Conservation (phyloP, 37 sponge, comb jelly and placozoan genomes). For the Aplysina aerophoba region DNA sequence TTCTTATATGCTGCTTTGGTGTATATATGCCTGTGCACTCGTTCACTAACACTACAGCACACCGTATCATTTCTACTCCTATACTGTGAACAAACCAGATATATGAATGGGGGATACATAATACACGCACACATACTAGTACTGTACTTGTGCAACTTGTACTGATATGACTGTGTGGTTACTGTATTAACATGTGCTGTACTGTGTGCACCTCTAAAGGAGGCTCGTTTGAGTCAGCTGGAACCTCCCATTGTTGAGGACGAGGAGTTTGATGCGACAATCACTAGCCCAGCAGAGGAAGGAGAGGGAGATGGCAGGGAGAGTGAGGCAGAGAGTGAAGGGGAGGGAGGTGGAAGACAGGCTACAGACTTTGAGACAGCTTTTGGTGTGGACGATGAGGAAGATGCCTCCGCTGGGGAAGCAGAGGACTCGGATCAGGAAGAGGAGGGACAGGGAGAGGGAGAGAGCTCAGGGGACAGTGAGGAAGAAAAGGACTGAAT, state of each 20-base stretch:
- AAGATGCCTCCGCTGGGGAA: conserved; percentile 25
- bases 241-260: conserved; percentile 72
- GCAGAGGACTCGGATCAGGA: conserved; percentile 40
- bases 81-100: too few species aligned
- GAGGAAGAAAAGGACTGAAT: conserved; percentile 44
- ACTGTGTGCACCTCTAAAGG: conserved; percentile 47
- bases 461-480: conserved; percentile 12
- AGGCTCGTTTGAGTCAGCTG: conserved; percentile 65
- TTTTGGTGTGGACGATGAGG: conserved; percentile 64
- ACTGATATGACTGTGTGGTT: background rate
- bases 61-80: too few species aligned
- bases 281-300: conserved; percentile 16
- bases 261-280: conserved; percentile 49
- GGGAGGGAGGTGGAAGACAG: background rate
- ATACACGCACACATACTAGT: too few species aligned
- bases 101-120: too few species aligned
- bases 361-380: conserved; percentile 26
- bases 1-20: too few species aligned
- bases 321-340: background rate
- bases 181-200: background rate
- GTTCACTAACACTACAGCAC: too few species aligned
- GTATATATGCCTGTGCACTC: too few species aligned
- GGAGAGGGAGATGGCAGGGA: conserved; percentile 47
- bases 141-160: too few species aligned
- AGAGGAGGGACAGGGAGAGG: conserved; percentile 50